A percentile compares a stretch with the other conserved stretches of the same genome.
phyloP scores from a whole-genome alignment of 2,888 invertebrate genomes.

The Cephus pulcher region DNA sequence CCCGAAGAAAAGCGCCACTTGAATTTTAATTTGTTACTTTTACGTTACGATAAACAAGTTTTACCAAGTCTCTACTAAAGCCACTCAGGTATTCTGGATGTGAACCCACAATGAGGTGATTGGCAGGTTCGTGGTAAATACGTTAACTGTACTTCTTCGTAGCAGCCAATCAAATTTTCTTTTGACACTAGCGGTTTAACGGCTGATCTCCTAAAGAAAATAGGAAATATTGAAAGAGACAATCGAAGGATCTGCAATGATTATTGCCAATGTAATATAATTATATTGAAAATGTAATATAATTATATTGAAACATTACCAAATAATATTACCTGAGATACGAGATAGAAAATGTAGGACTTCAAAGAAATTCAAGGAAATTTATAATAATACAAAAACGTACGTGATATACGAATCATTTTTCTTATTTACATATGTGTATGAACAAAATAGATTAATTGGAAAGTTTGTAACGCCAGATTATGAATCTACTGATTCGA shows the following conservation, averaged over 20 bases:
- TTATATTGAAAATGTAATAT: not conserved
- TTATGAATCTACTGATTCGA: too few relatives aligned
- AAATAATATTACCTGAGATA: too few relatives aligned
- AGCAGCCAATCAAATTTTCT: slow-evolving; percentile 1
- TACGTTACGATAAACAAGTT: slow-evolving; percentile 48
- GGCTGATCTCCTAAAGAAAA: not conserved
- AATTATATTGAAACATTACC: not conserved
- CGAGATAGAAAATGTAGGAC: too few relatives aligned
- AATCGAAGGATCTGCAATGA: not conserved
- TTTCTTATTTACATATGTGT: too few relatives aligned
- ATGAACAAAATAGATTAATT: too few relatives aligned
- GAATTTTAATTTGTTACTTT: slow-evolving; percentile 50
- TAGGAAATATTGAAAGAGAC: slow-evolving; percentile 1
- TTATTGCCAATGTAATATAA: not conserved
- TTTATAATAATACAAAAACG: too few relatives aligned
- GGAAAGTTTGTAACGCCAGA: too few relatives aligned
- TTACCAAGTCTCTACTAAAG: not conserved
- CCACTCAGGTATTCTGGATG: not conserved
- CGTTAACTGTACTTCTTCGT: not conserved
- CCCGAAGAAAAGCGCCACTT: slow-evolving; percentile 31
- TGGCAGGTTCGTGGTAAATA: not conserved
- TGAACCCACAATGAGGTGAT: not conserved
- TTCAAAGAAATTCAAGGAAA: too few relatives aligned
- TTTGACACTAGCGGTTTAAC: not conserved
- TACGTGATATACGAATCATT: too few relatives aligned